Conservation (phyloP, 2,113 vertebrate genomes). For the Serinus canaria region DNA sequence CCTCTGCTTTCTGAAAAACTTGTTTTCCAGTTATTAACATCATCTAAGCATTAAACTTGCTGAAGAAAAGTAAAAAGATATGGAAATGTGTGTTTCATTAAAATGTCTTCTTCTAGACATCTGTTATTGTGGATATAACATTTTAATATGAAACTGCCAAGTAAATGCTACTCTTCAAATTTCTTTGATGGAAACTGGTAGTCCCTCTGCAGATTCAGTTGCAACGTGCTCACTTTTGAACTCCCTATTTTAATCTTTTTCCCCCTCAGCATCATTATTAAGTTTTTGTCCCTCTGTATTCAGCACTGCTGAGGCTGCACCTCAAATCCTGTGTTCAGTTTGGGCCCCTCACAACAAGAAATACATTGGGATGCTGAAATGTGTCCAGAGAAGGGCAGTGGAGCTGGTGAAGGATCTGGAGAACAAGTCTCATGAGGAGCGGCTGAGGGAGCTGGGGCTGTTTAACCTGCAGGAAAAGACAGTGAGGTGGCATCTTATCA, state of each 20-base stretch:
- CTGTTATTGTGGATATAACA: background rate
- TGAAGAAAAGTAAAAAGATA: background rate
- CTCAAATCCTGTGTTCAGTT: background rate
- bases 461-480: background rate
- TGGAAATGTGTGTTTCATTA: background rate
- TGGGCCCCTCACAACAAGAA: background rate
- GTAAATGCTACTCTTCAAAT: background rate
- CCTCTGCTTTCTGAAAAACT: background rate
- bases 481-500: background rate
- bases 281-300: background rate
- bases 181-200: background rate
- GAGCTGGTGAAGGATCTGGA: background rate
- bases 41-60: background rate
- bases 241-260: background rate
- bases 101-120: background rate
- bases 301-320: accelerated
- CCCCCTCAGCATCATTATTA: background rate
- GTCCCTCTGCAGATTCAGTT: background rate
- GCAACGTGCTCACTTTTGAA: background rate
- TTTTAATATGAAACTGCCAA: background rate
- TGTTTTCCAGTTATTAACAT: background rate
- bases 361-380: background rate
- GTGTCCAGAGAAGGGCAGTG: accelerated
- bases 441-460: background rate
- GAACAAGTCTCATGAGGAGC: too few species aligned